Conservation (phyloP, 1,140 invertebrate species). For the Lordiphosa mommai region DNA sequence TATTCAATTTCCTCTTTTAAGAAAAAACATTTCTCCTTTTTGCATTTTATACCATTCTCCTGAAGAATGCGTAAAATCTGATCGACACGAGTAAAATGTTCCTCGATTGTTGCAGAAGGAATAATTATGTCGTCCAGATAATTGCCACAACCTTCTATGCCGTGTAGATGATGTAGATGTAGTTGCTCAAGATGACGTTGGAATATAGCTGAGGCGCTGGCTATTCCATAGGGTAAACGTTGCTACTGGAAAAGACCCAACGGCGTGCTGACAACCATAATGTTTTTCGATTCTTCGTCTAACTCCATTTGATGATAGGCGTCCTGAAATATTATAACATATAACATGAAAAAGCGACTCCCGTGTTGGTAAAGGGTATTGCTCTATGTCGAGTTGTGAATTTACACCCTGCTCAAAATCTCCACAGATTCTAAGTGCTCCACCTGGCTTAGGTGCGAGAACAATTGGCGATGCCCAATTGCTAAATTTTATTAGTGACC, state of each 20-base stretch:
- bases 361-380: conserved; percentile 3
- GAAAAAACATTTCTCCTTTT: conserved; percentile 34
- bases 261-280: conserved; percentile 9
- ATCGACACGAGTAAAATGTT: conserved; percentile 54
- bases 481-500: conserved; percentile 1
- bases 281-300: neutral
- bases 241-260: conserved; percentile 7
- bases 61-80: conserved; percentile 46
- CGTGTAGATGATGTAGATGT: no score
- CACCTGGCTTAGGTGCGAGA: conserved; percentile 4
- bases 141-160: conserved; percentile 60
- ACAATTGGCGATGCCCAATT: conserved; percentile 7
- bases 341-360: conserved; percentile 2
- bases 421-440: conserved; percentile 10
- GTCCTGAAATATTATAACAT: conserved; percentile 2
- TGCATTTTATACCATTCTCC: conserved; percentile 27
- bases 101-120: conserved; percentile 23
- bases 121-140: conserved; percentile 76
- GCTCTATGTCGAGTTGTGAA: conserved; percentile 14
- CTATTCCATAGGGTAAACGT: conserved; percentile 11
- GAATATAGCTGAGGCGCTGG: conserved; percentile 13
- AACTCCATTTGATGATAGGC: neutral
- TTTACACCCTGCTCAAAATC: conserved; percentile 10
- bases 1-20: conserved; percentile 49
- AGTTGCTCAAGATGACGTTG: conserved; percentile 17